Base-by-base conservation (phyloP, 2,113 vertebrate species). In the Cromileptes altivelis region DNA sequence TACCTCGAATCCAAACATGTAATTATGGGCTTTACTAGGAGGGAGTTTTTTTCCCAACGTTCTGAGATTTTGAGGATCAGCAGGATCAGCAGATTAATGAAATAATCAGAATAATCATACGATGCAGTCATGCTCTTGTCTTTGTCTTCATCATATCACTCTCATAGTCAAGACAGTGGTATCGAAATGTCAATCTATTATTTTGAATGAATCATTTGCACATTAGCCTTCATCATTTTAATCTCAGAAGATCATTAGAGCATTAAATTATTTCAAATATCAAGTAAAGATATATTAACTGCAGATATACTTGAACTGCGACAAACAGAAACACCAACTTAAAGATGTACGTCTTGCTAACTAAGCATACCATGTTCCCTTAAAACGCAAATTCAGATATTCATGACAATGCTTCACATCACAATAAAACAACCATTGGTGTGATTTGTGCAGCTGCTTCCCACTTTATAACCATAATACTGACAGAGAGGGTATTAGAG, bases 401-500 rank as follows among this genome's bases (percentile, higher is more conserved):
- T 72, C 15, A 80, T 55, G 42, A 53, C 30, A 56, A 23, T 42
- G 18, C 37, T 12, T 81, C 4, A 40, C 57, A 62, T 71, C 75
- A 68, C 56, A 58, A 63, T 77, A 58, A 77, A 81, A 85, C 45
- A 74, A 13, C 49, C 50, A 40, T 2, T 68, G 14, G 37, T 63
- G 14, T 74, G n/a, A 77, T 80, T 56, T 80, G 19, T 77, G 60
- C 18, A 11, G 10, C 49, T 75, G 18, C 62, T 73, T 71, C 52
- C 45, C 57, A 57, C n/a, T 74, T 79, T 70, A 42, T 25, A 45
- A 33, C 77, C 30, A 55, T 49, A 61, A 62, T 9, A 67, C 18
- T 47, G 47, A 50, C 65, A 62, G 57, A 67, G 14, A 78, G 45
- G 42, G 18, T 17, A 50, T 37, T 37, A 14, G n/a, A 75, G 42